These are phyloP conservation scores for Symphodus melops DNA, from an alignment of 2,113 vertebrate species.

Conservation along the genomic window DNA sequence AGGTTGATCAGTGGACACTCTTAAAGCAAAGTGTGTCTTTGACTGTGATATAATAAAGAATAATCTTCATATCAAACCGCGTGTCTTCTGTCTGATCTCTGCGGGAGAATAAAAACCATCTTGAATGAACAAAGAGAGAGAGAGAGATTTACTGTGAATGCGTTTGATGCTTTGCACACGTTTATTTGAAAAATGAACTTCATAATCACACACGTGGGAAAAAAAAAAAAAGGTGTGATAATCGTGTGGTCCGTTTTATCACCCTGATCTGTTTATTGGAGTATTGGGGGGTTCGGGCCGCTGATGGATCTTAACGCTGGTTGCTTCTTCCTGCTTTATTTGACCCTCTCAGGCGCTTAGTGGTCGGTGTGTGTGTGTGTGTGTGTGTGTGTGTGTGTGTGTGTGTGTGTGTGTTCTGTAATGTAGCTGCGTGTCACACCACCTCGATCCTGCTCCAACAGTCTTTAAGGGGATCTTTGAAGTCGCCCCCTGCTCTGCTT, in stretches of 20 bases:
- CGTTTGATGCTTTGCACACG: too few species aligned
- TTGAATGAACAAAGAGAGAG: background rate
- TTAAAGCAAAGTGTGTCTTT: background rate
- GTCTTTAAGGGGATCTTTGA: slow-evolving; percentile 10
- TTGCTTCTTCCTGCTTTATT: too few species aligned
- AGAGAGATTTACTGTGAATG: background rate
- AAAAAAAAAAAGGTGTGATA: slow-evolving; percentile 16
- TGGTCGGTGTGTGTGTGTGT: too few species aligned
- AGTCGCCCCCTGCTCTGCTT: slow-evolving; percentile 12
- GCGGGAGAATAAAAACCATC: background rate
- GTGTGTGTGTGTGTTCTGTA: too few species aligned
- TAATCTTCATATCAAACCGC: background rate
- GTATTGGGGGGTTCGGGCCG: too few species aligned
- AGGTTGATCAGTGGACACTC: slow-evolving; percentile 5
- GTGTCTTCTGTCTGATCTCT: background rate
- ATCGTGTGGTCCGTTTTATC: background rate
- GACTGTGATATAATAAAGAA: background rate
- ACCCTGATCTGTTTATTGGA: too few species aligned
- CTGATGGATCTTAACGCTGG: too few species aligned
- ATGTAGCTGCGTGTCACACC: background rate
- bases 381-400: too few species aligned
- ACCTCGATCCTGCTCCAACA: background rate
- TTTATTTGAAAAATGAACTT: background rate
- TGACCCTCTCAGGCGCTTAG: too few species aligned
- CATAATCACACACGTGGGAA: background rate